Conservation (phyloP, 2,797 vertebrate species). For the Rhincodon typus region DNA sequence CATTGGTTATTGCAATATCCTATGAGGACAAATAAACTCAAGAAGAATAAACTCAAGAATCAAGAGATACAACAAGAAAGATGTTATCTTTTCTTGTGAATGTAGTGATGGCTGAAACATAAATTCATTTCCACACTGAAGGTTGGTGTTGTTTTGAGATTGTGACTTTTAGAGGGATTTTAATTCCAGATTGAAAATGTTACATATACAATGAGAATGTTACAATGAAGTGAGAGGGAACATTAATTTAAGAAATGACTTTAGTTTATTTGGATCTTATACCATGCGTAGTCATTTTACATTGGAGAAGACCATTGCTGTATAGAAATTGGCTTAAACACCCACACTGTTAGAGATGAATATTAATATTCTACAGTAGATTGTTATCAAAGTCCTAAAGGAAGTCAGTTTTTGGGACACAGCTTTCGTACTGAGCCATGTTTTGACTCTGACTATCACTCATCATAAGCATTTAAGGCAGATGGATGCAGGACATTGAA, state of each 20-base stretch:
- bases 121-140: not conserved
- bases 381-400: not conserved
- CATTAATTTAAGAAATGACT: not conserved
- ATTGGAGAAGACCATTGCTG: not conserved
- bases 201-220: not conserved
- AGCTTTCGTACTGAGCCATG: not conserved
- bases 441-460: not conserved
- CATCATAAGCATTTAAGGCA: not conserved
- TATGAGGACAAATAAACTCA: not conserved
- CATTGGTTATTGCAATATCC: not conserved
- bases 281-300: not conserved
- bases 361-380: not conserved
- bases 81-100: not conserved
- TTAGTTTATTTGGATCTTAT: not conserved
- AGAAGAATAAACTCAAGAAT: not conserved
- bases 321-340: not conserved
- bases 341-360: not conserved
- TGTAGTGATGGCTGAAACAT: not conserved
- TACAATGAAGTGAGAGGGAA: not conserved
- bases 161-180: not conserved
- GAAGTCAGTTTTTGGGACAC: not conserved
- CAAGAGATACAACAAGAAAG: not conserved
- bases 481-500: not conserved
- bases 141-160: no score
- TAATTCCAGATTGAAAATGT: not conserved